Conservation (phyloP, 2,888 invertebrate genomes). For the Itoplectis maculator region DNA sequence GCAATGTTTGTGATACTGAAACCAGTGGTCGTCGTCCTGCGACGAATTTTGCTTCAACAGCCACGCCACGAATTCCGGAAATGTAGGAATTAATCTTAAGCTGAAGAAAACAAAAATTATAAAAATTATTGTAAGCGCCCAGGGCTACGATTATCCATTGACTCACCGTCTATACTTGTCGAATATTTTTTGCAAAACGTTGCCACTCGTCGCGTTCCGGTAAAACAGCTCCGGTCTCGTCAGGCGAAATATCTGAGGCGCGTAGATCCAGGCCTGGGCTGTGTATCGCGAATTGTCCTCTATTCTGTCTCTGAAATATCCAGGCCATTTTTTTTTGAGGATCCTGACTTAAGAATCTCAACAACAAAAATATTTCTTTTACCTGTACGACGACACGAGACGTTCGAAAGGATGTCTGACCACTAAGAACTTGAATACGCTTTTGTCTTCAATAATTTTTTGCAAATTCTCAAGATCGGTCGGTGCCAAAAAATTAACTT, state of each 20-base stretch:
- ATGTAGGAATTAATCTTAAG: constrained; percentile 80
- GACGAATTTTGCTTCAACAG: constrained; percentile 74
- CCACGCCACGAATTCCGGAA: constrained; percentile 81
- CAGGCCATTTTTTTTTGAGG: no score
- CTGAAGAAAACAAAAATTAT: constrained; percentile 65
- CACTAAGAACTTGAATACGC: constrained; percentile 79
- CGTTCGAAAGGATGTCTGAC: constrained; percentile 83
- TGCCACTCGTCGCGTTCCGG: constrained; percentile 73
- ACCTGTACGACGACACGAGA: constrained; percentile 83
- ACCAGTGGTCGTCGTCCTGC: constrained; percentile 82
- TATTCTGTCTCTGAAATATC: constrained; percentile 81
- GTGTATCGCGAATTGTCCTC: constrained; percentile 82
- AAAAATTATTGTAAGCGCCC: not conserved
- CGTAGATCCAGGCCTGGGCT: constrained; percentile 82
- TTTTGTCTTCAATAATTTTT: constrained; percentile 70
- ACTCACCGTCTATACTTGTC: constrained; percentile 76
- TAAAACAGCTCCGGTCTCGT: constrained; percentile 80
- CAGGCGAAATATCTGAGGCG: constrained; percentile 80
- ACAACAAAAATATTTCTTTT: constrained; percentile 37
- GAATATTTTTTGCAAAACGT: constrained; percentile 77
- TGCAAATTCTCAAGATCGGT: constrained; percentile 71
- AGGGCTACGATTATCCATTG: not conserved
- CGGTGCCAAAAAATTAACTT: constrained; percentile 77
- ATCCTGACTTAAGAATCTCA: no score
- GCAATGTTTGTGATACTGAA: constrained; percentile 80